Evolutionary conservation across 2,888 invertebrate genomes (phyloP).

Genomic region (Helicoverpa assulta): DNA sequence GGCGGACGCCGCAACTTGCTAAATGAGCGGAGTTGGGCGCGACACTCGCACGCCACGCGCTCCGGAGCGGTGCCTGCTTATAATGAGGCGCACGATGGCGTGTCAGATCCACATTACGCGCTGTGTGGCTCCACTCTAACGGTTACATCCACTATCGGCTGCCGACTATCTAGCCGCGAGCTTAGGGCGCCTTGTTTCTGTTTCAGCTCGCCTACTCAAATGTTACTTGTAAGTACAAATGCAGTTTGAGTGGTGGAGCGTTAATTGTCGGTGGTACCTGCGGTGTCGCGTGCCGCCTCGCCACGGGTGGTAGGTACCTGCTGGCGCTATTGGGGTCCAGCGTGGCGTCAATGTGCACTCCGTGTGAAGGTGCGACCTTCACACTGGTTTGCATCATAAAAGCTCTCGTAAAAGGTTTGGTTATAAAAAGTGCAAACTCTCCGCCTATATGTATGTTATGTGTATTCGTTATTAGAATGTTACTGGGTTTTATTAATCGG

Average conservation of each 20-base stretch:
- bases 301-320: too few species aligned
- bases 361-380: too few species aligned
- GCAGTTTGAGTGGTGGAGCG: too few species aligned
- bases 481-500: constrained; percentile 37
- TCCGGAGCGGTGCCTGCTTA: background rate
- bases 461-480: constrained; percentile 28
- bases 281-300: too few species aligned
- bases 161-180: background rate
- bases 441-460: constrained; percentile 28
- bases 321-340: too few species aligned
- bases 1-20: constrained; percentile 18
- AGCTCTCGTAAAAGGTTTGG: constrained; percentile 24
- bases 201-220: too few species aligned
- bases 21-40: constrained; percentile 8
- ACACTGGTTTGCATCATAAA: constrained; percentile 39
- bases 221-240: too few species aligned
- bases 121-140: background rate
- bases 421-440: constrained; percentile 52
- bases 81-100: background rate
- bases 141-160: background rate
- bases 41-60: constrained; percentile 4
- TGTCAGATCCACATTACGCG: background rate
- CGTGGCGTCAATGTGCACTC: too few species aligned
- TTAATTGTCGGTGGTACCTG: too few species aligned
- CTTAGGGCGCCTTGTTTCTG: too few species aligned